Evolutionary conservation across 2,888 invertebrate species (phyloP), one percentile per base, ranked within the genome.

Genomic region (Sarcophaga variegata): DNA sequence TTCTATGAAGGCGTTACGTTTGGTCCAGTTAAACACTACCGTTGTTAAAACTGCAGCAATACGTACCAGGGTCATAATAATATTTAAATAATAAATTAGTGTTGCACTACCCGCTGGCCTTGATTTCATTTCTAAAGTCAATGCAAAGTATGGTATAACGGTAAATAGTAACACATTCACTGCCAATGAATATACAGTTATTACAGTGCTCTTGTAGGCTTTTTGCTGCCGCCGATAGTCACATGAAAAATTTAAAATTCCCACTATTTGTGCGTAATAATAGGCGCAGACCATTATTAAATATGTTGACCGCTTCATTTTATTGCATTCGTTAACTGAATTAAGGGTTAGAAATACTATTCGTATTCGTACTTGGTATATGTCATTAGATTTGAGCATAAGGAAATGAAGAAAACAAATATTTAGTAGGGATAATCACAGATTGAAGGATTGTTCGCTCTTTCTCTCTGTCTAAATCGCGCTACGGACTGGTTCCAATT

Each of bases 251-350:
- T 74, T 45, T 62, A 74, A 27, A 27, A 81, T 60, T 27, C 81
- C 81, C 27, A 81, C n/a, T 27, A 81, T 20, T n/a, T 49, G 60
- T 14, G 74, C 67, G 62, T 62, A 81, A 25, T 62, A 81, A 62
- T 69, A 74, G n/a, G 20, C 20, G 14, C 49, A 14, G 37, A 20
- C 22, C 25, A 74, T 62, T 12, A 69, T 22, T 14, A 60, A 47
- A 12, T 63, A 67, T 8, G 81, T 69, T 22, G 27, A 27, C 22
- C 69, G 67, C 47, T 62, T 45, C 74, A 81, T 81, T 60, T 75
- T 45, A n/a, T 11, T 47, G 47, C 63, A 12, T 62, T 45, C n/a
- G 60, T 37, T 37, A 20, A 62, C 12, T 74, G 17, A 45, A 74
- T 45, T 20, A 74, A 22, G 20, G 20, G 37, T 37, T 62, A 5